Evolutionary conservation across 2,797 vertebrate species (phyloP).

Genomic region (Sparus aurata): DNA sequence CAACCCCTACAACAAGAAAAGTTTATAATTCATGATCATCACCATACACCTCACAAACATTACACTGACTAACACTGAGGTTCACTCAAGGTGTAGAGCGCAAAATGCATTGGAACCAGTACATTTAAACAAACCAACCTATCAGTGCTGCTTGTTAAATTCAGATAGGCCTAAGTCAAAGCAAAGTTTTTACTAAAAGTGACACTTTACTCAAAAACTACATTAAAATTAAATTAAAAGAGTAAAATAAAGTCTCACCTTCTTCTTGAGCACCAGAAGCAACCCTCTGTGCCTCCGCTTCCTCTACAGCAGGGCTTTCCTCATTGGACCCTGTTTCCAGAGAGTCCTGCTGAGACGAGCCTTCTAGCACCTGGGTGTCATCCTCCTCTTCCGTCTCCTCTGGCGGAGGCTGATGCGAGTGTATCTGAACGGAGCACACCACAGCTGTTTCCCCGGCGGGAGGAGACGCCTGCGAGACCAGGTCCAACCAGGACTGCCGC

Average conservation of each 20-base stretch:
- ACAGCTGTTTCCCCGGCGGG: slow-evolving; percentile 77
- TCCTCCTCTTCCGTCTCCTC: slow-evolving; percentile 48
- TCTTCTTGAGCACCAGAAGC: slow-evolving; percentile 29
- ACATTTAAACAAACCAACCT: background rate
- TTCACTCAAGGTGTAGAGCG: background rate
- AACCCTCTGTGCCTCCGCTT: slow-evolving; percentile 20
- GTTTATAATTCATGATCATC: background rate
- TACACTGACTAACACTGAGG: background rate
- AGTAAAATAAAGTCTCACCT: slow-evolving; percentile 62
- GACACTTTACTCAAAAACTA: background rate
- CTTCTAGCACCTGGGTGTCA: slow-evolving; percentile 11
- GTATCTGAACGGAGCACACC: slow-evolving; percentile 85
- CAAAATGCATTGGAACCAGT: background rate
- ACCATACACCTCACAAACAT: background rate
- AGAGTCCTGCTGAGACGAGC: slow-evolving; percentile 22
- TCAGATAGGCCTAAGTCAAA: no score
- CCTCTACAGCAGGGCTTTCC: slow-evolving; percentile 20
- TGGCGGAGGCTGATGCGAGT: slow-evolving; percentile 68
- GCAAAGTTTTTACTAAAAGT: background rate
- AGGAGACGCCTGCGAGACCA: slow-evolving; percentile 81
- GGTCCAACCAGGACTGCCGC: slow-evolving; percentile 89
- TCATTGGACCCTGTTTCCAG: slow-evolving; percentile 20
- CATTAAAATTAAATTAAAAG: background rate
- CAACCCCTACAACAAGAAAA: slow-evolving; percentile 55
- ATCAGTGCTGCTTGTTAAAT: background rate